Evolutionary conservation across 2,888 invertebrate genomes (phyloP), one percentile per base, ranked within the genome.

Genomic region (Xylota sylvarum): DNA sequence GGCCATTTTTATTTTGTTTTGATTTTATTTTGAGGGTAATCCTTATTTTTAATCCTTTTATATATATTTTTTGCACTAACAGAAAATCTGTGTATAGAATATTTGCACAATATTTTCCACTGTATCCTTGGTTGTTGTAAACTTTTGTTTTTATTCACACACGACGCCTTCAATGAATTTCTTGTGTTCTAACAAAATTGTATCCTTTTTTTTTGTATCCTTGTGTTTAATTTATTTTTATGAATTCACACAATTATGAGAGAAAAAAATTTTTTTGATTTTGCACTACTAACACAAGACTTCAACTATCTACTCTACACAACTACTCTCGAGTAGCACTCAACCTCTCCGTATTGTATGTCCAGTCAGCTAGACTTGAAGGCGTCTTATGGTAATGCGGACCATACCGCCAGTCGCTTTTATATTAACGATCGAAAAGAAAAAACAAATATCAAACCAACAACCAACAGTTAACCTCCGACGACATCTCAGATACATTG

Each of bases 351-450:
- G 82, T 46, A 32, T 65, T 56, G 64, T 80, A 64, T 73, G 90
- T 91, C 91, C 89, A 91, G 89, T 88, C 90, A 90, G 92, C 91
- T 92, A 92, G 92, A 92, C 92, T 91, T 91, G 91, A 92, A 92
- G 92, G 92, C 92, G 92, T 92, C 92, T 92, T 92, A 91, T 92
- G 92, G 90, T 90, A 89, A 89, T 89, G 90, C 89, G 90, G 90
- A 89, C 88, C 88, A 85, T 89, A 90, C 88, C 89, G 90, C 88
- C 90, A 87, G 89, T 88, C 89, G 91, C 90, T 92, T 92, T 91
- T 92, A 92, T 92, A 92, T 90, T 70, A 72, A 32, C 62, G 56
- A 69, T 62, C 78, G 52, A 69, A 69, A 77, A 52, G 40, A 14
- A 60, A 62, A 78, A 78, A 60, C 50, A 43, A 43, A 72, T 23